These are phyloP conservation scores for zebrafish (Danio rerio) DNA, from an alignment of 2,113 vertebrate genomes.

Conservation along the genomic window GRCz12tu NC_133193.1:45419501-45420000, in stretches of 20 bases:
- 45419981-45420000: background rate
- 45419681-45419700: no score
- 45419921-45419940: background rate
- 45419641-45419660: no score
- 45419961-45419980: background rate
- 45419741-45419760: background rate
- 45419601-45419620: no score
- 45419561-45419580: no score
- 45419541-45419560: no score
- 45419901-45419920: background rate
- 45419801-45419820: background rate
- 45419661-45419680: no score
- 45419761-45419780: background rate
- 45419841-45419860: conserved; percentile 1
- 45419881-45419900: conserved; percentile 3
- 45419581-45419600: no score
- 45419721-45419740: no score
- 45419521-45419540: no score
- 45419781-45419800: background rate
- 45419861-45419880: background rate
- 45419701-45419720: no score
- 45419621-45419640: no score
- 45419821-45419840: conserved; percentile 23
- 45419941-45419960: background rate
- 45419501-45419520: no score